Evolutionary conservation across 1,140 invertebrate genomes (phyloP).

Genomic region (Andrena cerasifolii): DNA sequence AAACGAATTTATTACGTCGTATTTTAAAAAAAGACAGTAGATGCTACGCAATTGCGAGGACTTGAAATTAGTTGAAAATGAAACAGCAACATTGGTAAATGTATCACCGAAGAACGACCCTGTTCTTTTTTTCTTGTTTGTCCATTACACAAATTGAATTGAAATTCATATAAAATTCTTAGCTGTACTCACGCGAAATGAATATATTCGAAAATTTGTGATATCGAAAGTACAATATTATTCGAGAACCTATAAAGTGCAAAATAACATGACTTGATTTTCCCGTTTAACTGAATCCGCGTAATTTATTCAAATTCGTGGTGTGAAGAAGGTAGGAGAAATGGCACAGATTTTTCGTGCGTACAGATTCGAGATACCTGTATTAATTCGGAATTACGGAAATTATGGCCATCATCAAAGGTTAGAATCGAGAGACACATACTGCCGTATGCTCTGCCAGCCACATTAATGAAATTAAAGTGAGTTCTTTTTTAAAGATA

Average conservation of each 20-base stretch:
- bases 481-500: slow-evolving; percentile 56
- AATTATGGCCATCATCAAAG: slow-evolving; percentile 36
- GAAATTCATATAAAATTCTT: neutral
- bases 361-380: slow-evolving; percentile 51
- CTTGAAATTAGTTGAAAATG: neutral
- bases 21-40: too few relatives aligned
- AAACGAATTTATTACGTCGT: too few relatives aligned
- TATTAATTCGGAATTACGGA: slow-evolving; percentile 48
- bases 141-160: neutral
- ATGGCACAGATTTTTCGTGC: slow-evolving; percentile 55
- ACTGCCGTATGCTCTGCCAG: too few relatives aligned
- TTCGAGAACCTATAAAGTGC: too few relatives aligned
- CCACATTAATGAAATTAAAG: neutral
- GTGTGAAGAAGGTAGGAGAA: neutral
- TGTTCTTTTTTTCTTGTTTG: neutral
- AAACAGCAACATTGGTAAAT: neutral
- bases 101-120: too few relatives aligned
- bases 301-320: neutral
- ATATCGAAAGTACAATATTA: neutral
- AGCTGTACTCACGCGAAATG: neutral
- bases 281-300: too few relatives aligned
- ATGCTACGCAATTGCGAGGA: too few relatives aligned
- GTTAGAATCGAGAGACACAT: slow-evolving; percentile 48
- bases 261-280: neutral
- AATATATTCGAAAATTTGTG: neutral